Conservation (phyloP, 2,888 invertebrate species). For the Pharmacophagus antenor region DNA sequence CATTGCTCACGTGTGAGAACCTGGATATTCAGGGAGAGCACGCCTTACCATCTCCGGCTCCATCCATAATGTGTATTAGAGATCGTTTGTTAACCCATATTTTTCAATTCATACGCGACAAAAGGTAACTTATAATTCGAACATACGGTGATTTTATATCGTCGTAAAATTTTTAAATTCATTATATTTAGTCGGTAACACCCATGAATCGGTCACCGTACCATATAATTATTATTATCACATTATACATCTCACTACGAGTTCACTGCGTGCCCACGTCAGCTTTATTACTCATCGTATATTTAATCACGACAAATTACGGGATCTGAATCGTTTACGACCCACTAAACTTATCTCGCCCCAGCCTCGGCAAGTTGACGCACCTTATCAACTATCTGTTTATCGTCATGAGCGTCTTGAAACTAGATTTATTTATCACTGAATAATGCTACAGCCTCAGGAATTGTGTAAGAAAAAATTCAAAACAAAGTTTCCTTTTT, state of each 20-base stretch:
- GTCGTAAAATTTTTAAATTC: too few species aligned
- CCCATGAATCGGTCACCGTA: background rate
- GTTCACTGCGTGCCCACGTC: constrained; percentile 1
- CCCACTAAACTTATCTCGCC: constrained; percentile 25
- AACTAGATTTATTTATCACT: constrained; percentile 18
- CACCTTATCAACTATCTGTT: constrained; percentile 20
- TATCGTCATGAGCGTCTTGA: constrained; percentile 11
- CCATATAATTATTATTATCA: background rate
- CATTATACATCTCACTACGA: background rate
- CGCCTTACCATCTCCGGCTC: too few species aligned
- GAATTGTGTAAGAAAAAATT: background rate
- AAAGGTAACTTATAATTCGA: too few species aligned
- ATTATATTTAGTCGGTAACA: background rate
- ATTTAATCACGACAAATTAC: constrained; percentile 28
- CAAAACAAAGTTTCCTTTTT: too few species aligned
- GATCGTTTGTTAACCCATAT: too few species aligned
- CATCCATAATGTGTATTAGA: too few species aligned
- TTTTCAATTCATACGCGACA: too few species aligned
- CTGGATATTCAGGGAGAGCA: too few species aligned
- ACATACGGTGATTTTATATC: too few species aligned
- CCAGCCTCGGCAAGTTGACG: constrained; percentile 24
- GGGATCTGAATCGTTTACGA: constrained; percentile 21
- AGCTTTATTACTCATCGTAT: constrained; percentile 16
- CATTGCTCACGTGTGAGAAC: too few species aligned
- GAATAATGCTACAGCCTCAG: background rate